Evolutionary conservation across 2,113 vertebrate species (phyloP), one percentile per base, ranked within the genome.

Genomic region (Micronycteris hirsuta): DNA sequence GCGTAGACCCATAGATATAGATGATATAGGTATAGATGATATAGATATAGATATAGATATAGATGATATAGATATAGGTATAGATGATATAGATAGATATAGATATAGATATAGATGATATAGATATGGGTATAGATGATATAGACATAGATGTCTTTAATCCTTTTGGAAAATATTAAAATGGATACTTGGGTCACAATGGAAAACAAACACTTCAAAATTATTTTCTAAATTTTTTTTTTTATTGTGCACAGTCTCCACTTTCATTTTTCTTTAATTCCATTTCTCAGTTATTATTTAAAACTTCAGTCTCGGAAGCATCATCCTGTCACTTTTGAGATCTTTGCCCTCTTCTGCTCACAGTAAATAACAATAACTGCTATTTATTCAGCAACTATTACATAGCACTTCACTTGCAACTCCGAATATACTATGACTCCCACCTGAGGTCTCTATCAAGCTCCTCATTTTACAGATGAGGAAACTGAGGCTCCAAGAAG

Each of bases 181-280:
- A 43, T 54, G 38, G 38, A 73, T 28, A 41, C 33, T 28, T 86
- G 61, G 45, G 38, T 85, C 38, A 70, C 26, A 36, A 0, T 84
- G 33, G 41, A 81, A 77, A 82, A 76, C 11, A 43, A 94, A 90
- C 77, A 68, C 15, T 78, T 74, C 20, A 71, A 84, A 74, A 13
- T 65, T 54, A 56, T 86, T 49, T 73, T 82, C 41, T 36, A 16
- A 17, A 89, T 4, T 38, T 61, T 2, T 13, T 82, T 89, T 89
- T 86, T 70, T 91, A 22, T 68, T 54, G 0, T n/a, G 24, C 28
- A 28, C 20, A 67, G 4, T 93, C 36, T 93, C 36, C 77, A 17
- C 28, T 38, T 80, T 58, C 28, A 43, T 76, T 74, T 61, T 67
- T 47, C 36, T 38, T 61, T n/a, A 61, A 31, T 28, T 84, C 31